Percentiles rank a stretch among this genome's conserved stretches.
Conservation (phyloP, 1,140 invertebrate genomes). For the Polypedilum vanderplanki region DNA sequence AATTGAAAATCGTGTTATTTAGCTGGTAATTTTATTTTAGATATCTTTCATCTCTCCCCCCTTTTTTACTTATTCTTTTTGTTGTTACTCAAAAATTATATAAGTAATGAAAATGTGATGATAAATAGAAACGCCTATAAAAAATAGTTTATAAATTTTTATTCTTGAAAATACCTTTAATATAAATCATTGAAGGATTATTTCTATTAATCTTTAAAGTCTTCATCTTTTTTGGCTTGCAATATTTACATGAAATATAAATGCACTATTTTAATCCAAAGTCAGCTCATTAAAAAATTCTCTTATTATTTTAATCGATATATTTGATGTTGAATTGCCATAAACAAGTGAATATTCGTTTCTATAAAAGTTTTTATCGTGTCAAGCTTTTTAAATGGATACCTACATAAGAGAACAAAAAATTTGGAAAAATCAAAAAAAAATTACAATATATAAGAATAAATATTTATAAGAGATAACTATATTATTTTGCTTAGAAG, state of each 20-base stretch:
- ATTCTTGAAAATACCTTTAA: not conserved
- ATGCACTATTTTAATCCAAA: not conserved
- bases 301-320: not conserved
- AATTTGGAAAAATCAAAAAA: not conserved
- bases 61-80: not conserved
- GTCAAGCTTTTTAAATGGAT: slow-evolving; percentile 17
- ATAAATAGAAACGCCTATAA: too few species aligned
- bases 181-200: not conserved
- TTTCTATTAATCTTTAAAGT: not conserved
- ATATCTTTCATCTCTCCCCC: too few species aligned
- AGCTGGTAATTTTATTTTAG: too few species aligned
- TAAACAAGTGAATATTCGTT: not conserved
- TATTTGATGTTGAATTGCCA: slow-evolving; percentile 18
- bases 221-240: not conserved
- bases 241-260: not conserved
- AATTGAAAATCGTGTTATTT: not conserved
- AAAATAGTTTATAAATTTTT: too few species aligned
- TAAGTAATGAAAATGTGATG: too few species aligned
- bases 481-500: slow-evolving; percentile 4
- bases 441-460: not conserved
- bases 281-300: not conserved
- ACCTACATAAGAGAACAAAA: not conserved
- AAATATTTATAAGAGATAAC: not conserved
- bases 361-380: not conserved
- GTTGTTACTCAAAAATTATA: not conserved